A percentile compares a stretch with the other conserved stretches of the same genome.
Evolutionary conservation across 2,113 vertebrate genomes (phyloP).

Genomic region (Sturnira hondurensis): DNA sequence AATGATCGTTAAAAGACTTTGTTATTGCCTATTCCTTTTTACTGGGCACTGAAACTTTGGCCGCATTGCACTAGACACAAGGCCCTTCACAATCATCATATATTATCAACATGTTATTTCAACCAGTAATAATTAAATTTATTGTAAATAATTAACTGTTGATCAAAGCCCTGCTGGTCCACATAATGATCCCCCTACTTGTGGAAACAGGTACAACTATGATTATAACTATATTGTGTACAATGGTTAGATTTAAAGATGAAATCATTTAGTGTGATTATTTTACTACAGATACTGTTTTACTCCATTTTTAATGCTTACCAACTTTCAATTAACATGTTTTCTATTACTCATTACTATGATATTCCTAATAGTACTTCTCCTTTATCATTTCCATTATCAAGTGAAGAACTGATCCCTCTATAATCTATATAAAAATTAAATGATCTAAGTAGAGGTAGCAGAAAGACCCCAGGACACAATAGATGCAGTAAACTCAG

Average conservation of each 20-base stretch:
- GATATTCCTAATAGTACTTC: slow-evolving; percentile 7
- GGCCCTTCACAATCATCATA: background rate
- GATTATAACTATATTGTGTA: background rate
- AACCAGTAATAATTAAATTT: slow-evolving; percentile 35
- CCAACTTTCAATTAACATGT: background rate
- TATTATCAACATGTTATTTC: slow-evolving; percentile 5
- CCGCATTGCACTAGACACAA: background rate
- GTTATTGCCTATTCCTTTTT: background rate
- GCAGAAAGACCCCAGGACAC: background rate
- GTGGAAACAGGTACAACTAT: slow-evolving; percentile 4
- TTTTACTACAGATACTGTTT: background rate
- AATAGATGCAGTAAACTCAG: background rate
- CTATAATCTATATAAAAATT: background rate
- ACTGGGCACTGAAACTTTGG: slow-evolving; percentile 4
- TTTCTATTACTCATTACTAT: slow-evolving; percentile 17
- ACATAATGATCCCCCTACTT: background rate
- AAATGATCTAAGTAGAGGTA: background rate
- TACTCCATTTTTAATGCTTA: background rate
- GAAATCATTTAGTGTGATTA: background rate
- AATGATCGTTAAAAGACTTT: slow-evolving; percentile 6
- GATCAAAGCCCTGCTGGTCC: background rate
- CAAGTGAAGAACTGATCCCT: background rate
- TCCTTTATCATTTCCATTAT: slow-evolving; percentile 14
- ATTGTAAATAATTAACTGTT: slow-evolving; percentile 41
- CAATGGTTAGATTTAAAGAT: background rate